Base-by-base conservation (phyloP, 2,113 vertebrate genomes). In the Blennius ocellaris region DNA sequence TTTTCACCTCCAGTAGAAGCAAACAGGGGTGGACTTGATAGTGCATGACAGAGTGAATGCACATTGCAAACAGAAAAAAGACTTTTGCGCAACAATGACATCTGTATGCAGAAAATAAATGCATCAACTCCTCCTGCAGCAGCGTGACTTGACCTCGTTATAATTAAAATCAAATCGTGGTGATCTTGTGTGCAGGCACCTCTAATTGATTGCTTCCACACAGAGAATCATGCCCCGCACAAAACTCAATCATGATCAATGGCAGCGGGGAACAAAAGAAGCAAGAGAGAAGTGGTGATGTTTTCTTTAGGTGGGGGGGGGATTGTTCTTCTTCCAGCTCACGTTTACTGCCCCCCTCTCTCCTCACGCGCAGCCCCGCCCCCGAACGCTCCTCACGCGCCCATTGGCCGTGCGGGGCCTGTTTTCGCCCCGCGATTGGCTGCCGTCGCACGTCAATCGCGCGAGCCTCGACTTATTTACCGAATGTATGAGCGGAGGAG, bases 391-490 rank as follows among this genome's bases (percentile, higher is more conserved):
- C 15, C 6, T 10, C 11, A 0, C n/a, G 2, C 17, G 0, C 0
- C 65, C 17, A 91, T 93, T 93, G 91, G 92, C 43, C 16, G 63
- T 12, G 7, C 0, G 0, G 39, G 52, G 45, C 57, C 80, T 89
- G 91, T 90, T 92, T 90, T 90, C 76, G 79, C 39, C 5, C 3
- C 5, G 3, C 2, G 70, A 87, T 86, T 94, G 93, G 93, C 61
- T 53, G 43, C 5, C 0, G 21, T 0, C 0, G 8, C 14, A 2
- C 67, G 91, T 91, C 93, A 52, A 1, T 92, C 81, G 53, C 39
- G 2, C 76, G 44, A 45, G 68, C 67, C 79, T 65, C 69, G 62
- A 82, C 72, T 93, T 94, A 94, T 93, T 91, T 94, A 94, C 73
- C 68, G 83, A 86, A 88, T 78, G 77, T 87, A 80, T 81, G 88